These are phyloP conservation scores for Ophion costatus DNA, from an alignment of 2,888 invertebrate genomes.

Conservation along the genomic window DNA sequence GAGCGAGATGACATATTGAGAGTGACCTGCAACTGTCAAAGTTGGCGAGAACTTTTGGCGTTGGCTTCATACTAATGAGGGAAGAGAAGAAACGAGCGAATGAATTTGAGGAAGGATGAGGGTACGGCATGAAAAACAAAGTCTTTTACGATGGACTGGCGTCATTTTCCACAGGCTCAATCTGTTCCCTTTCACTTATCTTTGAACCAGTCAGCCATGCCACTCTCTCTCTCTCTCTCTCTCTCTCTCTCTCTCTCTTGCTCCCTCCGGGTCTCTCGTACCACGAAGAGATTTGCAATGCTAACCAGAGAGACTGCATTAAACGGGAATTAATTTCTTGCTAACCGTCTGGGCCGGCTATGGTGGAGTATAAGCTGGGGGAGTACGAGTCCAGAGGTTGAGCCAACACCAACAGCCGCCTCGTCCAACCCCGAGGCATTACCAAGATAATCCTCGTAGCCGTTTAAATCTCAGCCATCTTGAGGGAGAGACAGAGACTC, in stretches of 20 bases:
- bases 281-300: slow-evolving; percentile 80
- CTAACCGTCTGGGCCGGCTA: slow-evolving; percentile 79
- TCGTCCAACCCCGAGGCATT: slow-evolving; percentile 67
- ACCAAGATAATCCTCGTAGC: slow-evolving; percentile 75
- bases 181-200: slow-evolving; percentile 31
- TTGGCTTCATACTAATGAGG: not conserved
- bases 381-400: slow-evolving; percentile 52
- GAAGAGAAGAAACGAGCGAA: slow-evolving; percentile 2
- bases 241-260: not conserved
- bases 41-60: not conserved
- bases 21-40: not conserved
- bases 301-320: slow-evolving; percentile 81
- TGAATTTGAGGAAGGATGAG: slow-evolving; percentile 21
- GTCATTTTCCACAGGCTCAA: slow-evolving; percentile 15
- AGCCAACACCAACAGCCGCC: slow-evolving; percentile 40
- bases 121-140: not conserved
- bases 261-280: not conserved
- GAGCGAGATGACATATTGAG: not conserved
- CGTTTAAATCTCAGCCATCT: slow-evolving; percentile 68
- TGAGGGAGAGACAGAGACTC: not conserved
- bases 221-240: slow-evolving; percentile 1
- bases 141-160: slow-evolving; percentile 36
- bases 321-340: slow-evolving; percentile 82
- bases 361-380: slow-evolving; percentile 69
- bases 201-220: slow-evolving; percentile 34